Conservation (phyloP, 2,113 vertebrate genomes). For the Nycticebus coucang region DNA sequence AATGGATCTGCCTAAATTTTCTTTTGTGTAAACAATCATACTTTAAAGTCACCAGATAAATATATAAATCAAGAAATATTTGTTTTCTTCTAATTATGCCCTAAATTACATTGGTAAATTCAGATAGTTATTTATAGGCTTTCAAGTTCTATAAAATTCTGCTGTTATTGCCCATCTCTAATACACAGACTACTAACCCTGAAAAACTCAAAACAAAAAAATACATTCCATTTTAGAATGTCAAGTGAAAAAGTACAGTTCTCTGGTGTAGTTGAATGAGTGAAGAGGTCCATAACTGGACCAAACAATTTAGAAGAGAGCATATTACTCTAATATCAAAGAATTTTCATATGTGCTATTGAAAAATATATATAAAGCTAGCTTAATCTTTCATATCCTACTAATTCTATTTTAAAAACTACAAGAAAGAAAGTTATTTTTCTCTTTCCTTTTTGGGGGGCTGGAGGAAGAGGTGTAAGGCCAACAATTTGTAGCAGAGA, state of each 20-base stretch:
- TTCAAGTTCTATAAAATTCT: not conserved
- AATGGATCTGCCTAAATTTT: no score
- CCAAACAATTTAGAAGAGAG: no score
- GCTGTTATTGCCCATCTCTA: not conserved
- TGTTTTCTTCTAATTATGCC: not conserved
- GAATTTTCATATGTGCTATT: no score
- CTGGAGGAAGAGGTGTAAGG: rapidly evolving
- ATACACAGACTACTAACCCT: not conserved
- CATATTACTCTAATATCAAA: no score
- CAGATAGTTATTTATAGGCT: not conserved
- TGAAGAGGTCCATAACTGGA: not conserved
- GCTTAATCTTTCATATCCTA: no score
- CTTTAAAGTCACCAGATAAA: not conserved
- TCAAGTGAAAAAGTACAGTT: not conserved
- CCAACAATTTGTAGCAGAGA: not conserved
- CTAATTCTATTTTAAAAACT: no score
- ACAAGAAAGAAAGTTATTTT: not conserved
- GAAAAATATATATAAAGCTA: no score
- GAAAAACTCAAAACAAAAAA: not conserved
- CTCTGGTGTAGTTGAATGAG: not conserved
- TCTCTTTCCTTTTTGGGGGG: not conserved
- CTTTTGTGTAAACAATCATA: not conserved
- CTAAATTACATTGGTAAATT: not conserved
- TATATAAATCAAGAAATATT: not conserved
- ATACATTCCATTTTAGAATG: not conserved